Evolutionary conservation across 2,797 vertebrate species (phyloP), one percentile per base, ranked within the genome.

Genomic region (Mastacembelus armatus): DNA sequence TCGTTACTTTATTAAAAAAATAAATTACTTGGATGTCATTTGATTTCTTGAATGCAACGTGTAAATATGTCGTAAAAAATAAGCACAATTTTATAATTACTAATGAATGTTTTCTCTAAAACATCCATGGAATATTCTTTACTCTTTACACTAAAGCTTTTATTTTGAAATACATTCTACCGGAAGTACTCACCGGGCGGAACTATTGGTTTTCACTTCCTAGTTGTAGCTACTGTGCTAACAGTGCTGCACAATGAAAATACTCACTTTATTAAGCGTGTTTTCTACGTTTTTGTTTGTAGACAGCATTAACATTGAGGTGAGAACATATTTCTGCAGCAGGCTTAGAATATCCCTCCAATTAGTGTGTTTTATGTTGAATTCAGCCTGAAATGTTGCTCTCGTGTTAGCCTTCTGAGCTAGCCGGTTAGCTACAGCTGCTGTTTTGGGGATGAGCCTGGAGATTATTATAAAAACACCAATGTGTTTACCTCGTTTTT

Each of bases 231-330:
- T n/a, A 0, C 9, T 43, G 39, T 30, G 42, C 60, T 68, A 63
- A 44, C 57, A 52, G 24, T 24, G 50, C 38, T 74, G 33, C 84
- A 84, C 63, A 16, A 86, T 90, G 83, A 77, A 80, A 71, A 48
- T 82, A 43, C 50, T 76, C 0, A 22, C 55, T 58, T 66, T 93
- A 56, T 58, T 89, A 0, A 52, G 54, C 15, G 62, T 91, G 4
- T 81, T 89, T 1, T 39, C 63, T 4, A 43, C 61, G 6, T 74
- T 55, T 3, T 29, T 81, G 10, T 14, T 57, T 4, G 71, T 56
- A 1, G 29, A 73, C 10, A 77, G 87, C 50, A 49, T 82, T 6
- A 74, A 85, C 44, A 62, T 94, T 5, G 89, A 91, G 81, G 93
- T 93, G 67, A 86, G 88, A 70, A 11, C 18, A 1, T 35, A 10